Conservation (phyloP, 92 coral and sea anemone species). For the Paramuricea clavata region DNA sequence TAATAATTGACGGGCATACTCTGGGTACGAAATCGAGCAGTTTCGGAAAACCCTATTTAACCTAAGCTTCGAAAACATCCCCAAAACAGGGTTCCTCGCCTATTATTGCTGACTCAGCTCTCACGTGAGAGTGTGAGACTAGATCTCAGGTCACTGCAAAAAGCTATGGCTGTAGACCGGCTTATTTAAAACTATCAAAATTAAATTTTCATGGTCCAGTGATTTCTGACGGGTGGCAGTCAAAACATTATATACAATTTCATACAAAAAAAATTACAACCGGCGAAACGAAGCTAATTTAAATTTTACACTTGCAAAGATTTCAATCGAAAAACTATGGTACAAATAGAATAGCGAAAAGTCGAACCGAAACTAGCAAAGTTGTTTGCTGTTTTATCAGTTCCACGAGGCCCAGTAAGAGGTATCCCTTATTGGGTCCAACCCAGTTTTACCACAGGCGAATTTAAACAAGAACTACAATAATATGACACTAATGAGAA, state of each 20-base stretch:
- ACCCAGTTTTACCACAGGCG: not conserved
- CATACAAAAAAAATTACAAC: not conserved
- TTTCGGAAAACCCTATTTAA: too few relatives aligned
- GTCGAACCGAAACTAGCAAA: too few relatives aligned
- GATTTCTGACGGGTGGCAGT: not conserved
- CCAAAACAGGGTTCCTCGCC: not conserved
- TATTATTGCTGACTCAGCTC: not conserved
- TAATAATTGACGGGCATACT: not conserved
- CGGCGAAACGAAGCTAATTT: not conserved
- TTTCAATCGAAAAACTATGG: not conserved
- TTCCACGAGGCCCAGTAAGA: not conserved
- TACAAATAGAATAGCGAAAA: too few relatives aligned
- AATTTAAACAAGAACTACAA: not conserved
- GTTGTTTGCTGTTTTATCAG: too few relatives aligned
- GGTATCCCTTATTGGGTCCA: not conserved
- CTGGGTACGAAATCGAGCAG: too few relatives aligned
- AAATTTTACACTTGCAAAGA: not conserved
- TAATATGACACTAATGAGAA: not conserved
- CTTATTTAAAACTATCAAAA: not conserved
- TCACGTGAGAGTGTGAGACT: not conserved
- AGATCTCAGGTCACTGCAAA: not conserved
- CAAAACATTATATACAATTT: not conserved
- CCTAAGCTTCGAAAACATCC: too few relatives aligned
- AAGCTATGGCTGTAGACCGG: not conserved
- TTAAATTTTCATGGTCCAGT: not conserved